phyloP scores from a whole-genome alignment of 2,888 invertebrate genomes.

The Sicus ferrugineus region DNA sequence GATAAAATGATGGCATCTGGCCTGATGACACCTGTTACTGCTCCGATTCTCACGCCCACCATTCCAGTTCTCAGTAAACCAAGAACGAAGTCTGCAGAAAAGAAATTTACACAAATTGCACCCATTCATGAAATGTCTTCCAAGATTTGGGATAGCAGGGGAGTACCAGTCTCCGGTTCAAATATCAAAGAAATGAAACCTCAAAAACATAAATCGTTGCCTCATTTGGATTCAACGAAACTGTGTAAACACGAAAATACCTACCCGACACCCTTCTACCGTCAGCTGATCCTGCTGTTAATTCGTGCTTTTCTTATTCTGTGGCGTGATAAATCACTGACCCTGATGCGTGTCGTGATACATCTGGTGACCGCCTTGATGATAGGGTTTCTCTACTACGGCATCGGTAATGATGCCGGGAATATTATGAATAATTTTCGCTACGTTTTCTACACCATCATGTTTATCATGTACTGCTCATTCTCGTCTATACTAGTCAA shows the following conservation, averaged over 20 bases:
- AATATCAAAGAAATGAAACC: conserved; percentile 44
- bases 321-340: conserved; percentile 77
- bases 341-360: conserved; percentile 78
- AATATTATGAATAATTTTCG: conserved; percentile 86
- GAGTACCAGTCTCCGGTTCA: conserved; percentile 32
- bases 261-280: conserved; percentile 70
- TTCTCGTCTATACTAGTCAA: conserved; percentile 89
- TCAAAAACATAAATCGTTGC: conserved; percentile 48
- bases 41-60: conserved; percentile 55
- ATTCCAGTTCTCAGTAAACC: neutral
- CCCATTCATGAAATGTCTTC: conserved; percentile 54
- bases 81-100: conserved; percentile 14
- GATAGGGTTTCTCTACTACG: conserved; percentile 83
- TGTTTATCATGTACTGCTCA: conserved; percentile 95
- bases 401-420: conserved; percentile 86
- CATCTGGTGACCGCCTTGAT: conserved; percentile 82
- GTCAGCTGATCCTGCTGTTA: conserved; percentile 70
- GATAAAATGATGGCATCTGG: conserved; percentile 67
- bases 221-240: conserved; percentile 51
- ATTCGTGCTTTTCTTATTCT: conserved; percentile 71
- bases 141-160: conserved; percentile 49
- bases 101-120: conserved; percentile 46
- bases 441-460: conserved; percentile 87
- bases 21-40: conserved; percentile 67
- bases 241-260: conserved; percentile 59